Base-by-base conservation (phyloP, 2,113 vertebrate genomes). In the Hepsetus odoe region DNA sequence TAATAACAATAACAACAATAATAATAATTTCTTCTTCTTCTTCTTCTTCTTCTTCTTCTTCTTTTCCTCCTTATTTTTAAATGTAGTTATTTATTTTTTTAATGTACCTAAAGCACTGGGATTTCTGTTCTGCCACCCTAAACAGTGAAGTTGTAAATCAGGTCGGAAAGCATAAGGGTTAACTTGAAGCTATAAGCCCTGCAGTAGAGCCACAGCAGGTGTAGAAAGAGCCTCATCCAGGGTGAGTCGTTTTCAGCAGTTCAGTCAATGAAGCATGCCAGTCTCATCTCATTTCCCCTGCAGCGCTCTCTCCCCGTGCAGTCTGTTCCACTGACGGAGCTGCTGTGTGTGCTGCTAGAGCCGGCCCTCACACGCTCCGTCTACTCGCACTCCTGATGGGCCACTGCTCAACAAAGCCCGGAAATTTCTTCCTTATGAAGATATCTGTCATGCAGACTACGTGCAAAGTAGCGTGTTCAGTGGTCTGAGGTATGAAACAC, bases 251-350 rank as follows among this genome's bases (percentile, higher is more conserved):
- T 77, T 83, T 65, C 68, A 77, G 85, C 72, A 72, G 44, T 30
- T 76, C 79, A 82, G 82, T 68, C 88, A 85, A 66, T 66, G 85
- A 73, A 88, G 89, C 86, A 16, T 79, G 79, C 77, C 88, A 70
- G 72, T 84, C 84, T 90, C 74, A 46, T 80, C 82, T 86, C 74
- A 88, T 87, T 87, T 89, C 74, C 33, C 75, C 81, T 65, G 58
- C 3, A 66, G 40, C 71, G 30, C 78, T 68, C 74, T 40, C 53
- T 70, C 49, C 68, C 40, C 62, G 77, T 83, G 83, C 79, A 69
- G 84, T 86, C 79, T 16, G 40, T 56, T 66, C 51, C 49, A 9
- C 67, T 69, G 55, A 74, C 75, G 46, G 65, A 69, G 72, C 51
- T 26, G 16, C 51, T 56, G 10, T 51, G 32, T 28, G 55, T 75